A percentile compares a stretch with the other conserved stretches of the same genome.
These are phyloP conservation scores for Actinemys pallida DNA, from an alignment of 2,113 vertebrate genomes.

Conservation along the genomic window DNA sequence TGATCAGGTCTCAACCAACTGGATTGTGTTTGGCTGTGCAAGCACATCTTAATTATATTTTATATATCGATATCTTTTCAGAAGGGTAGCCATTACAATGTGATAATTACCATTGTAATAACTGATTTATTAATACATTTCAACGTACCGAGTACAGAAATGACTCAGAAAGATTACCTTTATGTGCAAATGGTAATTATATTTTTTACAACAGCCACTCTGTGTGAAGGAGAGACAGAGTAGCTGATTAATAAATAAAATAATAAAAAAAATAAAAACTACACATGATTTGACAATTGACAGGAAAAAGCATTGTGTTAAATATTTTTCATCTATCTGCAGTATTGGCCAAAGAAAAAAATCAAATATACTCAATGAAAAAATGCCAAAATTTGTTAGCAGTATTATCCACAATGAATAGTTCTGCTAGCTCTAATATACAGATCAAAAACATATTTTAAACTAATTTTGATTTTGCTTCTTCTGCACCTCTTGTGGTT, in stretches of 20 bases:
- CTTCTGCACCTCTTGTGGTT: slow-evolving; percentile 20
- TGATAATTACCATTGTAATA: background rate
- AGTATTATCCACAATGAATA: slow-evolving; percentile 1
- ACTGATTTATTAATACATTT: background rate
- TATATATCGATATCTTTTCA: background rate
- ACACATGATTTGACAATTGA: background rate
- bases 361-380: background rate
- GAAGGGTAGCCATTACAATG: background rate
- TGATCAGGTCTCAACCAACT: background rate
- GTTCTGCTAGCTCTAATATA: slow-evolving; percentile 18
- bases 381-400: background rate
- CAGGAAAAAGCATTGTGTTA: background rate
- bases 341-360: background rate
- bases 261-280: background rate
- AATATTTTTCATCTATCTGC: background rate
- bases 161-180: background rate
- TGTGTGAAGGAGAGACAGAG: background rate
- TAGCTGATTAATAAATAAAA: background rate
- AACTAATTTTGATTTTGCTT: slow-evolving; percentile 54
- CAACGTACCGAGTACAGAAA: background rate
- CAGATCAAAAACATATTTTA: slow-evolving; percentile 10
- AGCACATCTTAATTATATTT: background rate
- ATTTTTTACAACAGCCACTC: background rate
- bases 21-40: background rate
- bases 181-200: background rate